phyloP scores from a whole-genome alignment of 2,888 invertebrate species.

The Crepidodera aurea region DNA sequence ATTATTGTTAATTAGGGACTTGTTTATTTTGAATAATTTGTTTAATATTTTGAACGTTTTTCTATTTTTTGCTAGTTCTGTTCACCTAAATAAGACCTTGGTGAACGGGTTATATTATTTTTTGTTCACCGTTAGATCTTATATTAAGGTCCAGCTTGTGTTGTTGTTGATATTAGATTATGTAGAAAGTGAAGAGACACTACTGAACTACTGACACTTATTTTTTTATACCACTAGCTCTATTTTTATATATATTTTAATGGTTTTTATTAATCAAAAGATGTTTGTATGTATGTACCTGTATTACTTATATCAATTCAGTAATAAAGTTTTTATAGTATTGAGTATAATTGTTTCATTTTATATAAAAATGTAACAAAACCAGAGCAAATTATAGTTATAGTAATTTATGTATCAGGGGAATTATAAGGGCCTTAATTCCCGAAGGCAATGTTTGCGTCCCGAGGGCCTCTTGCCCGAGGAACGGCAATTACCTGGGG shows the following conservation, averaged over 20 bases:
- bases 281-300: constrained; percentile 31
- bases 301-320: constrained; percentile 17
- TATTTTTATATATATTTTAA: constrained; percentile 5
- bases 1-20: not conserved
- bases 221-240: constrained; percentile 6
- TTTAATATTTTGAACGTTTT: not conserved
- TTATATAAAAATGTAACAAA: no score
- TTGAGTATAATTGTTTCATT: not conserved
- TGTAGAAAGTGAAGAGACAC: constrained; percentile 3
- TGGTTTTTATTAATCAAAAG: not conserved
- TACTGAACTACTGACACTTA: no score
- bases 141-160: constrained; percentile 25
- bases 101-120: constrained; percentile 18
- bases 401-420: no score
- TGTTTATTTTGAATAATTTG: not conserved
- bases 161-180: constrained; percentile 10
- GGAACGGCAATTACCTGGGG: no score
- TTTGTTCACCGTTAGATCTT: constrained; percentile 16
- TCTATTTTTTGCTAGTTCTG: constrained; percentile 4
- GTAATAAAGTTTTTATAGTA: constrained; percentile 20
- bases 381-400: no score
- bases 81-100: not conserved
- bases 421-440: no score
- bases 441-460: no score
- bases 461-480: no score